Conservation (phyloP, 2,113 vertebrate species). For the Microcebus tavaratra region DNA sequence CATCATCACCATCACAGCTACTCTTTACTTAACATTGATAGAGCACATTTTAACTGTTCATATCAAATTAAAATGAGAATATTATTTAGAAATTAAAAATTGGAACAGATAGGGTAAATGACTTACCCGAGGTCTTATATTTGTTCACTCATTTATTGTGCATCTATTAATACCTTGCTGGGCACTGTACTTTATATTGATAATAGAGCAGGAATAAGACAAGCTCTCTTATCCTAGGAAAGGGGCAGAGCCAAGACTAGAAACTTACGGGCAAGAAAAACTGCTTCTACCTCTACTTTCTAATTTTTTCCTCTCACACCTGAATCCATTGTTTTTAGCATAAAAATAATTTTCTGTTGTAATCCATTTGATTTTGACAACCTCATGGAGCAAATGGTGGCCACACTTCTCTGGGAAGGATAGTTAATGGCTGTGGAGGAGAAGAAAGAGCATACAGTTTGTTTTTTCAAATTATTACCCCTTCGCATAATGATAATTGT, state of each 20-base stretch:
- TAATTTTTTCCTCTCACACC: background rate
- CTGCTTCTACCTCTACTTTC: background rate
- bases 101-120: background rate
- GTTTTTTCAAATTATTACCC: background rate
- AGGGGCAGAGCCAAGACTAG: background rate
- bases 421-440: background rate
- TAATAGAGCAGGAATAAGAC: background rate
- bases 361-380: slow-evolving; percentile 8
- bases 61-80: background rate
- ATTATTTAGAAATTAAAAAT: background rate
- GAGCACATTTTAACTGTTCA: background rate
- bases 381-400: background rate
- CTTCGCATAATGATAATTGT: background rate
- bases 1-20: background rate
- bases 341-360: background rate
- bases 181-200: background rate
- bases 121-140: background rate
- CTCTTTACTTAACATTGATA: background rate
- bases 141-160: background rate
- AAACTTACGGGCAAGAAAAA: background rate
- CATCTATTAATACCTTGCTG: background rate
- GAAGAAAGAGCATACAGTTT: background rate
- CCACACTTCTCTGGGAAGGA: background rate
- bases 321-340: background rate
- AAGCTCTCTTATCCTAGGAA: background rate